Percentiles rank a stretch among this genome's conserved stretches.
These are phyloP conservation scores for Amphipoea lucens DNA, from an alignment of 2,888 invertebrate species.

Conservation along the genomic window DNA sequence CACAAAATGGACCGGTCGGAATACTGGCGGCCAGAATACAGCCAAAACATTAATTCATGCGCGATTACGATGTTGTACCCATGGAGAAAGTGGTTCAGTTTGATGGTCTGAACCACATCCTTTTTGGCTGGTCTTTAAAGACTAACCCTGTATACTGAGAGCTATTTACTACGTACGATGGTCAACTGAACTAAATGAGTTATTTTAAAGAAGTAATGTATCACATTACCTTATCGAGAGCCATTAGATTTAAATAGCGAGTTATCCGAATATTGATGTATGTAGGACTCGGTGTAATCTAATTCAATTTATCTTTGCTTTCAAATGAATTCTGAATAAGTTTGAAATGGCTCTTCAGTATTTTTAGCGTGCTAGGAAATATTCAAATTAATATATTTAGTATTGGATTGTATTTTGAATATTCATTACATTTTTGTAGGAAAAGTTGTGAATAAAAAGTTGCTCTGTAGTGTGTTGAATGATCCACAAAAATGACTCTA, in stretches of 20 bases:
- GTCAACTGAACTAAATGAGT: background rate
- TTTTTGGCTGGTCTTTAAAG: too few species aligned
- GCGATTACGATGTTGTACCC: too few species aligned
- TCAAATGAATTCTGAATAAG: conserved; percentile 20
- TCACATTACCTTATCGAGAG: conserved; percentile 27
- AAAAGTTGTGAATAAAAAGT: background rate
- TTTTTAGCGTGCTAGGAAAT: conserved; percentile 7
- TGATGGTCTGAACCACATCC: too few species aligned
- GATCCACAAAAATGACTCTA: too few species aligned
- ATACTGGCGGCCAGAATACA: too few species aligned
- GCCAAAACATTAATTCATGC: too few species aligned
- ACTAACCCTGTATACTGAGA: too few species aligned
- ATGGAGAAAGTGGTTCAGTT: too few species aligned
- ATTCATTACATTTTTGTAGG: background rate
- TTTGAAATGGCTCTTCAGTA: conserved; percentile 11
- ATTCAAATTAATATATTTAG: background rate
- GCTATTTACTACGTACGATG: background rate
- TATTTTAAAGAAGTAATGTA: conserved; percentile 14
- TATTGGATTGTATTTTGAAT: background rate
- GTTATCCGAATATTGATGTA: conserved; percentile 16
- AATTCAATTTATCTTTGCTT: conserved; percentile 24
- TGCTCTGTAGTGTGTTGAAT: background rate
- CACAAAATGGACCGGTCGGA: too few species aligned
- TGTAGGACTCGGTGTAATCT: conserved; percentile 18
- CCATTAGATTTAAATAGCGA: conserved; percentile 20